Conservation (phyloP, 2,113 vertebrate species). For the Thymallus thymallus region DNA sequence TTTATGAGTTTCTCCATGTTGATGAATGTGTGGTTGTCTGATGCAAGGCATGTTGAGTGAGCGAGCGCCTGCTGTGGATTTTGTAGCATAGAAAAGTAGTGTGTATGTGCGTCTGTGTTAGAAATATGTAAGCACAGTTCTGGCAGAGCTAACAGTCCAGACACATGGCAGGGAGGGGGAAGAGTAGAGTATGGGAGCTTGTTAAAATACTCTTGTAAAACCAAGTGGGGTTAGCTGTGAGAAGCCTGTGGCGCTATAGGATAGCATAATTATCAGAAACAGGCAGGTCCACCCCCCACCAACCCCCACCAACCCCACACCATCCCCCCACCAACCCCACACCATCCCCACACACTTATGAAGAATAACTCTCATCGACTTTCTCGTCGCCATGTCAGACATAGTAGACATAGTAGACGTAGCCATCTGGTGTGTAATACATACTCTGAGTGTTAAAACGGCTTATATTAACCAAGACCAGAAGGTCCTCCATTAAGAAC, state of each 20-base stretch:
- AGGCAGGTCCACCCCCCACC: slow-evolving; percentile 41
- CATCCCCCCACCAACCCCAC: slow-evolving; percentile 9
- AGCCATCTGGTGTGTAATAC: neutral
- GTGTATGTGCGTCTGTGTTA: neutral
- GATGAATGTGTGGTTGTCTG: neutral
- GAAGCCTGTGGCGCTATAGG: slow-evolving; percentile 40
- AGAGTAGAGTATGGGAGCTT: slow-evolving; percentile 47
- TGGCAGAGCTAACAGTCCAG: neutral
- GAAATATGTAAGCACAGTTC: neutral
- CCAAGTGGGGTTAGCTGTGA: slow-evolving; percentile 6
- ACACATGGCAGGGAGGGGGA: neutral
- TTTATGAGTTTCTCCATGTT: neutral
- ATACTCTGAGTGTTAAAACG: slow-evolving; percentile 11
- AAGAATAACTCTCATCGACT: neutral
- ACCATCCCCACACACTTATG: no score
- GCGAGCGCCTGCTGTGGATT: neutral
- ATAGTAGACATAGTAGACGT: neutral
- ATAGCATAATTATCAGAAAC: slow-evolving; percentile 51
- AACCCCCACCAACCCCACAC: no score
- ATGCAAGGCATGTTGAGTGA: neutral
- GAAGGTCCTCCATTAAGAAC: neutral
- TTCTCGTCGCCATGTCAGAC: neutral
- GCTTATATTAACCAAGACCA: slow-evolving; percentile 14
- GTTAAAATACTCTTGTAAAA: slow-evolving; percentile 55
- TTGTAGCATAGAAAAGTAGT: neutral